Percentiles rank a stretch among this genome's conserved stretches.
Evolutionary conservation across 2,113 vertebrate species (phyloP).

Genomic region (Pantherophis guttatus): DNA sequence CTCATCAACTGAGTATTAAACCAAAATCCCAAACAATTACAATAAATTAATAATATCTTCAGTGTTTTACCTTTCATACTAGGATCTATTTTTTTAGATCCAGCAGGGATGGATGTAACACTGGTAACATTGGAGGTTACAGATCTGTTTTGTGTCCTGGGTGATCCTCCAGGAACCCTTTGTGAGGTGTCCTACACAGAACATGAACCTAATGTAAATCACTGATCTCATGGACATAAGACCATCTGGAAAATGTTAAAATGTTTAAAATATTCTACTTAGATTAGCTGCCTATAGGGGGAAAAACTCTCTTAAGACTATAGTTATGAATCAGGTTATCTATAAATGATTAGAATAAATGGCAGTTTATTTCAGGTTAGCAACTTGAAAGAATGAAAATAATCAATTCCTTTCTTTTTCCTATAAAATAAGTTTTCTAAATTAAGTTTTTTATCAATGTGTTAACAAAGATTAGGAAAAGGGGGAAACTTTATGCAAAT

Average conservation of each 20-base stretch:
- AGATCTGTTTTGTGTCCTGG: slow-evolving; percentile 89
- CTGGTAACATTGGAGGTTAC: slow-evolving; percentile 88
- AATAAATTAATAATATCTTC: background rate
- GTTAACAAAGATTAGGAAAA: background rate
- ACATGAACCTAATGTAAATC: background rate
- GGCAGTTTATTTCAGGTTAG: background rate
- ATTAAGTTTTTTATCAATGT: background rate
- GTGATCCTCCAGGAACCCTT: slow-evolving; percentile 88
- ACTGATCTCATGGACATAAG: background rate
- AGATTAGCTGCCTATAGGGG: background rate
- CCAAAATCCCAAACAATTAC: background rate
- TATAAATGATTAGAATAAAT: background rate
- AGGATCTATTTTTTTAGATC: slow-evolving; percentile 82
- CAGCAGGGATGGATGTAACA: slow-evolving; percentile 88
- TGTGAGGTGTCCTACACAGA: slow-evolving; percentile 81
- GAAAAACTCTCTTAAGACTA: background rate
- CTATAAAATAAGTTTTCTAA: background rate
- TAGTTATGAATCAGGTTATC: background rate
- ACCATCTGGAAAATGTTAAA: background rate
- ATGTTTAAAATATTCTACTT: background rate
- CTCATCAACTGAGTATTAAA: background rate
- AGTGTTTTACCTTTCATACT: slow-evolving; percentile 81
- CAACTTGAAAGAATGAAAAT: background rate
- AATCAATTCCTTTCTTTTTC: background rate
- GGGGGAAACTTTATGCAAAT: background rate